Conservation (phyloP, 2,888 invertebrate genomes). For the Agrotis exclamationis region DNA sequence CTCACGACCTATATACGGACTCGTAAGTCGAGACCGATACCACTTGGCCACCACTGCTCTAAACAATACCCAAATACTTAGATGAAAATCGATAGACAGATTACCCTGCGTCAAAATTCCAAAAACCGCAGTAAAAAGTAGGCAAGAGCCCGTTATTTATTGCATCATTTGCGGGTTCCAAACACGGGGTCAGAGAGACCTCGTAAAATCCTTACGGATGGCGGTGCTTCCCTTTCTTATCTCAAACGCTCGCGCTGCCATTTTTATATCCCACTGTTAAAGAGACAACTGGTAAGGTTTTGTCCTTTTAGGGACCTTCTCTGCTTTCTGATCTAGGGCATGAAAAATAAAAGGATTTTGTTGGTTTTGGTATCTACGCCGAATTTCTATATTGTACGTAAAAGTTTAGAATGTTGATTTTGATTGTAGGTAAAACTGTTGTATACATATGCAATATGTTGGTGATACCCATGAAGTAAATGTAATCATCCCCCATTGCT, state of each 20-base stretch:
- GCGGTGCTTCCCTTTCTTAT: constrained; percentile 42
- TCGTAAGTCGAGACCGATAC: too few species aligned
- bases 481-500: too few species aligned
- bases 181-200: constrained; percentile 38
- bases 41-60: too few species aligned
- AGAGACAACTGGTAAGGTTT: constrained; percentile 38
- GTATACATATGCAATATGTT: neutral
- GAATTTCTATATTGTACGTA: neutral
- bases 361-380: constrained; percentile 2
- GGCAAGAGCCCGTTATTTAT: constrained; percentile 52
- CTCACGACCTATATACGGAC: too few species aligned
- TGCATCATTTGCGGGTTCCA: constrained; percentile 51
- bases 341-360: constrained; percentile 28
- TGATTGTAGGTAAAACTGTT: neutral
- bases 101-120: constrained; percentile 18
- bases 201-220: constrained; percentile 57
- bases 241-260: constrained; percentile 39
- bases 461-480: neutral
- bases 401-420: constrained; percentile 4
- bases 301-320: constrained; percentile 36
- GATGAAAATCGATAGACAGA: constrained; percentile 2
- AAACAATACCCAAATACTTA: too few species aligned
- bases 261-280: constrained; percentile 57
- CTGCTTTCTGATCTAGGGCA: constrained; percentile 29
- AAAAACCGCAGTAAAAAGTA: constrained; percentile 33